Conservation (phyloP, 2,888 invertebrate genomes). For the Chrysodeixis includens region DNA sequence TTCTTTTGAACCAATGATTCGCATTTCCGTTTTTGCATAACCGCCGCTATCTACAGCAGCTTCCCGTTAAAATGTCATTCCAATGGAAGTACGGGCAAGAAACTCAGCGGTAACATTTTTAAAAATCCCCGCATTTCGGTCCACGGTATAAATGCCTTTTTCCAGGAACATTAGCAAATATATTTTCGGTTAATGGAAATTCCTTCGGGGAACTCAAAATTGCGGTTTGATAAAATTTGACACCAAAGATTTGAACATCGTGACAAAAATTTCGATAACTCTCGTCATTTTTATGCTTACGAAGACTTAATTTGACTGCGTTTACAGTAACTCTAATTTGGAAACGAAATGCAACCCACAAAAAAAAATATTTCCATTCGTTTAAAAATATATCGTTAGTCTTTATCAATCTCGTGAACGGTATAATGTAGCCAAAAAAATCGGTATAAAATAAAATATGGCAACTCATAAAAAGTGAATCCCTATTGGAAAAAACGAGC, state of each 20-base stretch:
- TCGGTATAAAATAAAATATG: constrained; percentile 33
- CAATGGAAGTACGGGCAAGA: background rate
- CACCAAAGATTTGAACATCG: background rate
- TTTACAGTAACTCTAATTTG: background rate
- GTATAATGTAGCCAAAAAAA: constrained; percentile 21
- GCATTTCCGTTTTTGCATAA: background rate
- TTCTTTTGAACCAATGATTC: background rate
- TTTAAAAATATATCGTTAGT: constrained; percentile 22
- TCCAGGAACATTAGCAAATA: background rate
- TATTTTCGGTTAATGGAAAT: constrained; percentile 2
- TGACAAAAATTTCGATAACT: background rate
- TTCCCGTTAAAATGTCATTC: constrained; percentile 1
- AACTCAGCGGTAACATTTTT: background rate
- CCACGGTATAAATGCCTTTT: background rate
- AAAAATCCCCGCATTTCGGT: background rate
- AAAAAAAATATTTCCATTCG: background rate
- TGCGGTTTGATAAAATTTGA: constrained; percentile 4
- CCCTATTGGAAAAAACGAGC: constrained; percentile 37
- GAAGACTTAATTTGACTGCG: background rate
- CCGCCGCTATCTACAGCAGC: background rate
- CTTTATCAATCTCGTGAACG: constrained; percentile 30
- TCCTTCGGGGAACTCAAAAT: background rate
- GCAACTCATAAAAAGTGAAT: constrained; percentile 41
- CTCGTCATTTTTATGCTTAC: background rate
- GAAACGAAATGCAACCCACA: background rate